A percentile compares a stretch with the other conserved stretches of the same genome.
These are phyloP conservation scores for Chymomyza costata DNA, from an alignment of 1,140 invertebrate genomes.

Conservation along the genomic window DNA sequence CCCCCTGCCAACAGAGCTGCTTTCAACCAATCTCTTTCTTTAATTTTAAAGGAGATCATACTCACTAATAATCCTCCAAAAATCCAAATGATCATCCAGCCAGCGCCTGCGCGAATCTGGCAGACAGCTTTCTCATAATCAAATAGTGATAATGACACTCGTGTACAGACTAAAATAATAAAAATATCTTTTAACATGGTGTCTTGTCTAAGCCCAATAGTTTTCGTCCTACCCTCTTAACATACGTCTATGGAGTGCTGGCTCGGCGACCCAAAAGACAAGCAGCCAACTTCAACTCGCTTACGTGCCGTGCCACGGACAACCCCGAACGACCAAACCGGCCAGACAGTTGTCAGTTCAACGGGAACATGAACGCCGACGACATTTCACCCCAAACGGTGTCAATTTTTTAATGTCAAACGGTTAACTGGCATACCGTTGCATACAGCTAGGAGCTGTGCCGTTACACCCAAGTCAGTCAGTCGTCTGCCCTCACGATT, in stretches of 20 bases:
- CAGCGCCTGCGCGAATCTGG: background rate
- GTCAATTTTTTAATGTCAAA: constrained; percentile 75
- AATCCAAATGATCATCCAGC: background rate
- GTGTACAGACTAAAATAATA: too few relatives aligned
- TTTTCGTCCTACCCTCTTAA: too few relatives aligned
- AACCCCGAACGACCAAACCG: background rate
- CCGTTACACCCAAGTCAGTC: background rate
- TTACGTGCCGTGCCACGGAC: constrained; percentile 31
- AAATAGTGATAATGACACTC: too few relatives aligned
- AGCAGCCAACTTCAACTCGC: constrained; percentile 30
- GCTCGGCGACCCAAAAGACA: constrained; percentile 20
- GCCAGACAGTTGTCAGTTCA: constrained; percentile 64
- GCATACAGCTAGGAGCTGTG: constrained; percentile 13
- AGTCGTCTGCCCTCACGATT: constrained; percentile 41
- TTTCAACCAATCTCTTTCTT: too few relatives aligned
- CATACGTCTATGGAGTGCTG: too few relatives aligned
- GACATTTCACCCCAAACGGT: constrained; percentile 71
- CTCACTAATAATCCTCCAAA: too few relatives aligned
- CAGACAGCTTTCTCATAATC: too few relatives aligned
- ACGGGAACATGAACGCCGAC: constrained; percentile 37
- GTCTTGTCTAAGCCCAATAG: too few relatives aligned
- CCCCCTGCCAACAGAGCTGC: too few relatives aligned
- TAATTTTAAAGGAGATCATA: too few relatives aligned
- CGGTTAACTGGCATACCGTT: constrained; percentile 64
- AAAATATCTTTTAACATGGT: too few relatives aligned